Evolutionary conservation across 2,113 vertebrate genomes (phyloP).

Genomic region (Lutjanus erythropterus): DNA sequence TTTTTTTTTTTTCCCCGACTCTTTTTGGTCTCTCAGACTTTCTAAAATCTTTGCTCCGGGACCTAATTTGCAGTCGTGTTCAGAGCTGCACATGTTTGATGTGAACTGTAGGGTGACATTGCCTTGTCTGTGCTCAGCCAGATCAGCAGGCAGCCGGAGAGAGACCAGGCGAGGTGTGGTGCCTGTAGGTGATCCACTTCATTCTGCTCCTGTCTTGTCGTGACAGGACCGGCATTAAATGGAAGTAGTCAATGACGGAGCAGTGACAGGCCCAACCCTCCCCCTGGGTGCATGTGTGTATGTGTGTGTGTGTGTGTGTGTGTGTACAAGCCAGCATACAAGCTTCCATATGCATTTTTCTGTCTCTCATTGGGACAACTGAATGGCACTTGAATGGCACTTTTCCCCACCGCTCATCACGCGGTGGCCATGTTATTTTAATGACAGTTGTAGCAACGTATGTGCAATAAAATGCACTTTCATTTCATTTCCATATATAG

Average conservation of each 20-base stretch:
- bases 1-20: too few relatives aligned
- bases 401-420: conserved; percentile 68
- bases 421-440: conserved; percentile 49
- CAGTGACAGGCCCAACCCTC: conserved; percentile 78
- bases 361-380: conserved; percentile 60
- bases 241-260: conserved; percentile 73
- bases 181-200: conserved; percentile 82
- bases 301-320: conserved; percentile 54
- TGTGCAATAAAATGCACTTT: conserved; percentile 55
- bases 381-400: conserved; percentile 65
- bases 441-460: conserved; percentile 59
- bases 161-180: conserved; percentile 76
- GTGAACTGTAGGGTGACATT: conserved; percentile 63
- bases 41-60: conserved; percentile 30
- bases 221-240: conserved; percentile 83
- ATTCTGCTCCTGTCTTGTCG: conserved; percentile 82
- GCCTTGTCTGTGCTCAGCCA: conserved; percentile 52
- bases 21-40: conserved; percentile 30
- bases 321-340: conserved; percentile 35
- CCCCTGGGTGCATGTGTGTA: conserved; percentile 37
- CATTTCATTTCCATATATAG: conserved; percentile 77
- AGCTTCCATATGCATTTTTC: conserved; percentile 47
- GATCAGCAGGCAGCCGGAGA: conserved; percentile 51
- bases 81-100: conserved; percentile 44
- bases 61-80: conserved; percentile 52